A percentile compares a stretch with the other conserved stretches of the same genome.
These are phyloP conservation scores for Dendrolimus kikuchii DNA, from an alignment of 1,140 invertebrate species.

Conservation along the genomic window DNA sequence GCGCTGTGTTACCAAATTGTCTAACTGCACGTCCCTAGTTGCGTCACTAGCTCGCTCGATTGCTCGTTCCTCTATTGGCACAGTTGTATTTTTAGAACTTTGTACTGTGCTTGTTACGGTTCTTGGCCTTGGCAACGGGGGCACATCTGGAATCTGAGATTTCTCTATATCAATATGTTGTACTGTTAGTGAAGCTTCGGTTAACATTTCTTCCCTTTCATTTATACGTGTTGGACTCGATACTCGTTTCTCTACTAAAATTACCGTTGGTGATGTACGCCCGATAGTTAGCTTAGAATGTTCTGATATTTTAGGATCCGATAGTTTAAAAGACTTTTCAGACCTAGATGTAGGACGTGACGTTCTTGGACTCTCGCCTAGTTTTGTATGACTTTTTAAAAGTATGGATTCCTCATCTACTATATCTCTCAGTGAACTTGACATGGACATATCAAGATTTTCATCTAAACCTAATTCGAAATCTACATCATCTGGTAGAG, in stretches of 20 bases:
- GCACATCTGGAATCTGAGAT: constrained; percentile 50
- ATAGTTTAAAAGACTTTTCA: constrained; percentile 70
- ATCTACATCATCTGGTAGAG: constrained; percentile 82
- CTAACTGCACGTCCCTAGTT: constrained; percentile 47
- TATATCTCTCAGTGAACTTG: constrained; percentile 55
- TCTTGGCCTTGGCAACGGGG: constrained; percentile 52
- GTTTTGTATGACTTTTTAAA: constrained; percentile 35
- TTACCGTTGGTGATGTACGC: constrained; percentile 74
- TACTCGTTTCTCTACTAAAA: constrained; percentile 73
- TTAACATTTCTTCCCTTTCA: constrained; percentile 66
- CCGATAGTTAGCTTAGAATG: constrained; percentile 69
- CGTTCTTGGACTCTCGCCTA: constrained; percentile 49
- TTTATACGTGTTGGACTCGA: constrained; percentile 71
- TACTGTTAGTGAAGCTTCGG: constrained; percentile 73
- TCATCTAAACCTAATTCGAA: constrained; percentile 77
- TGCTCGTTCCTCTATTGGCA: constrained; percentile 48
- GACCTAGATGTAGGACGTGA: constrained; percentile 58
- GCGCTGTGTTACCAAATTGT: constrained; percentile 69
- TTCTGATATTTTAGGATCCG: constrained; percentile 72
- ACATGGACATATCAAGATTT: constrained; percentile 58
- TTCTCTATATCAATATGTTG: constrained; percentile 58
- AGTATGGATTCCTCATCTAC: constrained; percentile 53
- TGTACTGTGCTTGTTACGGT: constrained; percentile 15
- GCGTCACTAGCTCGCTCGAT: constrained; percentile 61
- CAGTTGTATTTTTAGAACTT: constrained; percentile 17